Base-by-base conservation (phyloP, 2,797 vertebrate species). In the Micropoecilia bifurca region DNA sequence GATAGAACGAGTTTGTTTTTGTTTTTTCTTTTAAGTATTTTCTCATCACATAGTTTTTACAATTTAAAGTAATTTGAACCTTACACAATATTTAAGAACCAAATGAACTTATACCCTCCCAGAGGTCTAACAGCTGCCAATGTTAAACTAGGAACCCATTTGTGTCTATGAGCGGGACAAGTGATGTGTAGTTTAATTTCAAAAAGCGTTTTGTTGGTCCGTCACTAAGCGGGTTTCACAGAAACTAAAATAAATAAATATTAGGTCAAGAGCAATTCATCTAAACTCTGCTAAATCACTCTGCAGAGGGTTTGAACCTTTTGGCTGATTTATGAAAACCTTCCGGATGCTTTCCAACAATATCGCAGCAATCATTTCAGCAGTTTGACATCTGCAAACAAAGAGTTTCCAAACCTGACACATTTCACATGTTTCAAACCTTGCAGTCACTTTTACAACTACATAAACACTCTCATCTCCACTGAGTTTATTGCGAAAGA, bases 351-450 rank as follows among this genome's bases (percentile, higher is more conserved):
- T 87, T 90, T 94, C 90, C 90, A 89, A 81, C 75, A 87, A 91
- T 89, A 92, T 92, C 88, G 89, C 86, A 79, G 84, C 74, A 74
- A 75, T 79, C 91, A 88, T 91, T 91, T 92, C 83, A 94, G 84
- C 87, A 68, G 73, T 85, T 80, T 91, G 90, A 93, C 90, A 87
- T 85, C 74, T 90, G 87, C 89, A 86, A 88, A 89, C 80, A 80
- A 78, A 85, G 74, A 25, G 50, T 91, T 90, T 91, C 76, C 83
- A 87, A 80, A 80, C 71, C 55, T 76, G 25, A 76, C 80, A 84
- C 39, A 77, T 43, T 80, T 88, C 68, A 81, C 74, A 69, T 83
- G 43, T 80, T 36, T 50, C 22, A 80, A 85, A 43, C 28, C 78
- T 75, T 28, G 63, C 74, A 83, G 47, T 89, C 74, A 83, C n/a